Evolutionary conservation across 1,140 invertebrate species (phyloP).

Genomic region (Bombus turneri): DNA sequence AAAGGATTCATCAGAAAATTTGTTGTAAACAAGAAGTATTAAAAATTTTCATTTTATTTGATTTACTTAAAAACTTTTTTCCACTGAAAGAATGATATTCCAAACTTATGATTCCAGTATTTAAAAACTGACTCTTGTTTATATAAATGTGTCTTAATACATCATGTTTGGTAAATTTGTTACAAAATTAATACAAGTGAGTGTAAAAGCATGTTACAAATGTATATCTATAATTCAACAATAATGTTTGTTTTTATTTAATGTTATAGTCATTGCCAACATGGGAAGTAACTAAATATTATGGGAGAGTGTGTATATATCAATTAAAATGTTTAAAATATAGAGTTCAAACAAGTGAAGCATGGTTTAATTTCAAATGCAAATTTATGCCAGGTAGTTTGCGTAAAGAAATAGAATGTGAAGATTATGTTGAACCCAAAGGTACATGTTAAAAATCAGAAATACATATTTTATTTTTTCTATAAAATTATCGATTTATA

Average conservation of each 20-base stretch:
- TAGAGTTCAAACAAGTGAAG: constrained; percentile 67
- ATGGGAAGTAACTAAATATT: constrained; percentile 73
- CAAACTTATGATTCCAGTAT: background rate
- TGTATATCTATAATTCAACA: background rate
- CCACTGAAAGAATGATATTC: background rate
- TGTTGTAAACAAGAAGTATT: constrained; percentile 6
- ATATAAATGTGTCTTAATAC: background rate
- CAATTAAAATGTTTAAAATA: constrained; percentile 70
- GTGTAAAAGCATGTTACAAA: background rate
- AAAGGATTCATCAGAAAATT: constrained; percentile 26
- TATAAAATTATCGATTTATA: background rate
- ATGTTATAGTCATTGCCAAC: constrained; percentile 52
- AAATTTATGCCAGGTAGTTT: constrained; percentile 63
- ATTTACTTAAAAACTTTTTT: constrained; percentile 16
- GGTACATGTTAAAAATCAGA: constrained; percentile 8
- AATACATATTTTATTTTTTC: background rate
- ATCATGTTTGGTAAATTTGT: constrained; percentile 66
- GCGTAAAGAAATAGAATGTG: constrained; percentile 51
- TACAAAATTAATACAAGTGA: constrained; percentile 67
- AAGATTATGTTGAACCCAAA: constrained; percentile 38
- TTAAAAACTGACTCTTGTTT: background rate
- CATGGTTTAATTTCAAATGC: constrained; percentile 67
- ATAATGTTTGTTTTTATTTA: background rate
- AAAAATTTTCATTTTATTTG: constrained; percentile 23
- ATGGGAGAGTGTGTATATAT: constrained; percentile 66